Percentiles rank a stretch among this genome's conserved stretches.
phyloP scores from a whole-genome alignment of 1,140 invertebrate genomes.

The Acromyrmex echinatior region DNA sequence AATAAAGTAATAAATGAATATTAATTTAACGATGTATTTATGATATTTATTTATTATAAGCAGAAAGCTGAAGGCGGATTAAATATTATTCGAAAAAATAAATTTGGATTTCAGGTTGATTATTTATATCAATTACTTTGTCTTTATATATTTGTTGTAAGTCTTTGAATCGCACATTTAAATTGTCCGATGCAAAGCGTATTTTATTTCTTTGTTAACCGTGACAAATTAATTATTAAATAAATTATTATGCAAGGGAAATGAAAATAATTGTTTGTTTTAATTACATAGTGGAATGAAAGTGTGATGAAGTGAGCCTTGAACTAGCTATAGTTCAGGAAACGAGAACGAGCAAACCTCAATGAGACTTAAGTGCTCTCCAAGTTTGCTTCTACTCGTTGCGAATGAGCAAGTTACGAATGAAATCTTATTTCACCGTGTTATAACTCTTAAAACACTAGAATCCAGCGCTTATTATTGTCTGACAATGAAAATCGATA shows the following conservation, averaged over 20 bases:
- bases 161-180: neutral
- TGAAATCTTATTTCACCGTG: conserved; percentile 26
- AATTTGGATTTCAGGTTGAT: neutral
- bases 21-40: neutral
- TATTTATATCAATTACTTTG: neutral
- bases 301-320: conserved; percentile 24
- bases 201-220: neutral
- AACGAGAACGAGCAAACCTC: conserved; percentile 3
- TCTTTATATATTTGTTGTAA: neutral
- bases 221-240: neutral
- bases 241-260: neutral
- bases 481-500: neutral
- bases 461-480: neutral
- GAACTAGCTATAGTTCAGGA: conserved; percentile 20
- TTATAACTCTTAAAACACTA: neutral
- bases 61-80: neutral
- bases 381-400: neutral
- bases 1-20: too few relatives aligned
- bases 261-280: conserved; percentile 18
- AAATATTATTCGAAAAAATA: neutral
- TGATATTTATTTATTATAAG: conserved; percentile 9
- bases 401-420: conserved; percentile 2
- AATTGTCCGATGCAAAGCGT: neutral
- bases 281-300: conserved; percentile 18
- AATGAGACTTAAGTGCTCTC: conserved; percentile 46